phyloP scores from a whole-genome alignment of 1,140 invertebrate species.

The Bombyx mandarina region DNA sequence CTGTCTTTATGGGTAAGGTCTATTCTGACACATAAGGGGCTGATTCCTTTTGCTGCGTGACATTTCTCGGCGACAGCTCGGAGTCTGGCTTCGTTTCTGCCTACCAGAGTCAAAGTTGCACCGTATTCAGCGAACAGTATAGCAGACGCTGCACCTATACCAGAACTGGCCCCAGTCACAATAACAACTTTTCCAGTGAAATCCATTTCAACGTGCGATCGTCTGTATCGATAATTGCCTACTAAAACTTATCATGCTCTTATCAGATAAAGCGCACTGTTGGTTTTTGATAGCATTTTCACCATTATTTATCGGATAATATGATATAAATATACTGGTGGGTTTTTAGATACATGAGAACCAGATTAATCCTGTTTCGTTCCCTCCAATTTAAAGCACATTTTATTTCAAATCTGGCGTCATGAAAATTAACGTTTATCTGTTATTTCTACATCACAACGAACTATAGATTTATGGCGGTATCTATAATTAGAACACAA shows the following conservation, averaged over 20 bases:
- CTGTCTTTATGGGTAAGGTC: conserved; percentile 76
- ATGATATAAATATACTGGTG: too few relatives aligned
- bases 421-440: too few relatives aligned
- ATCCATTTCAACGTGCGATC: conserved; percentile 18
- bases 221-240: neutral
- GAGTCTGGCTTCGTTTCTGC: conserved; percentile 78
- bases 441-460: too few relatives aligned
- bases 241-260: conserved; percentile 1
- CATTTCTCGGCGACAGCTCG: conserved; percentile 74
- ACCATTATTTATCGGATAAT: too few relatives aligned
- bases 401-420: too few relatives aligned
- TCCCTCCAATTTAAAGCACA: too few relatives aligned
- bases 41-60: conserved; percentile 54
- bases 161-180: conserved; percentile 31
- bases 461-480: too few relatives aligned
- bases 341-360: too few relatives aligned
- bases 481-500: too few relatives aligned
- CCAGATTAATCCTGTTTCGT: too few relatives aligned
- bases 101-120: conserved; percentile 74
- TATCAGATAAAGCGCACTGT: neutral
- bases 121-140: conserved; percentile 73
- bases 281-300: too few relatives aligned
- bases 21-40: conserved; percentile 56
- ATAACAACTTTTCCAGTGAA: conserved; percentile 33
- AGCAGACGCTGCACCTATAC: conserved; percentile 76